phyloP scores from a whole-genome alignment of 2,888 invertebrate genomes.

The Nymphalis c-album region DNA sequence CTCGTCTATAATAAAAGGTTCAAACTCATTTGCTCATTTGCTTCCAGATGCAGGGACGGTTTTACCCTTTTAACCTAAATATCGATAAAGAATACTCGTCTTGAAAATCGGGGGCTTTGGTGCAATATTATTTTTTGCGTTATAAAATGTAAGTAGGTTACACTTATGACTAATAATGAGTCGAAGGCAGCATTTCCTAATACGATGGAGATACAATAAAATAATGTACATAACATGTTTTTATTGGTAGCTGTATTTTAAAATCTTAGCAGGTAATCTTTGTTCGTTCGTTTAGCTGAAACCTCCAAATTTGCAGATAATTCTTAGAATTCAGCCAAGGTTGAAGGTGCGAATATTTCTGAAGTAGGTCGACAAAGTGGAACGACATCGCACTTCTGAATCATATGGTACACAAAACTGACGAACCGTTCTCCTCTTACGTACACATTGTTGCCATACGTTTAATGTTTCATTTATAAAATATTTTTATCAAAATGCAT shows the following conservation, averaged over 20 bases:
- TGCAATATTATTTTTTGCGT: conserved; percentile 49
- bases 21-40: conserved; percentile 52
- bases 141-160: conserved; percentile 62
- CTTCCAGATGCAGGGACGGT: conserved; percentile 55
- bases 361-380: conserved; percentile 61
- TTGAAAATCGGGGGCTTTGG: conserved; percentile 54
- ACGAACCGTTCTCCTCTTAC: background rate
- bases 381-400: conserved; percentile 52
- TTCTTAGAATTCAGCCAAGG: conserved; percentile 59
- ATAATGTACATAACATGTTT: too few relatives aligned
- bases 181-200: background rate
- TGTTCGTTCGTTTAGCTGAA: conserved; percentile 33
- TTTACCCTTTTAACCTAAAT: conserved; percentile 65
- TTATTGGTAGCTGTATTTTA: background rate
- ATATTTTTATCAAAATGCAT: background rate
- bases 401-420: conserved; percentile 42
- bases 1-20: conserved; percentile 53
- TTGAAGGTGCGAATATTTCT: conserved; percentile 55
- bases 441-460: background rate
- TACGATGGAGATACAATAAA: background rate
- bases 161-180: conserved; percentile 34
- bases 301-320: conserved; percentile 37
- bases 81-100: conserved; percentile 55
- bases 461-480: background rate
- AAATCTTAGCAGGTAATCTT: conserved; percentile 8